These are phyloP conservation scores for Gallinago media DNA, from an alignment of 2,113 vertebrate genomes.

Conservation along the genomic window DNA sequence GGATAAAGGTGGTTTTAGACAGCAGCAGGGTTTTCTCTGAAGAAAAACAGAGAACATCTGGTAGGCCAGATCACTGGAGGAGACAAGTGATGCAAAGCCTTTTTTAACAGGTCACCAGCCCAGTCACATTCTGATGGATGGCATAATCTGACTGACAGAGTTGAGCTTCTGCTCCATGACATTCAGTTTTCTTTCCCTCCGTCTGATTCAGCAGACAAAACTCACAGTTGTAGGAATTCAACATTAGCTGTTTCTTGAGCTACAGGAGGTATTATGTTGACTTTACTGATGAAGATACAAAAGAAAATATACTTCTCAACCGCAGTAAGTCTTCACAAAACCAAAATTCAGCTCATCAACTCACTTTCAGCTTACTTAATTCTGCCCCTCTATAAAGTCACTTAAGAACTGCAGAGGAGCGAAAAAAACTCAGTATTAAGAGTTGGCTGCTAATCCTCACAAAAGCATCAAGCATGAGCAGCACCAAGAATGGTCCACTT, in stretches of 20 bases:
- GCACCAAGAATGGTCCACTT: not conserved
- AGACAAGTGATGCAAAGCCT: not conserved
- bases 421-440: not conserved
- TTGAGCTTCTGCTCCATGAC: not conserved
- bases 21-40: not conserved
- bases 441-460: not conserved
- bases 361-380: not conserved
- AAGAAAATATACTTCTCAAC: not conserved
- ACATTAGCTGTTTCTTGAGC: not conserved
- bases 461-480: not conserved
- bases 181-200: not conserved
- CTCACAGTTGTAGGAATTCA: not conserved
- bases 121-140: not conserved
- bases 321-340: not conserved
- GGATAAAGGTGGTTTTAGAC: not conserved
- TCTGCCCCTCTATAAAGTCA: not conserved
- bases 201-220: not conserved
- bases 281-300: not conserved
- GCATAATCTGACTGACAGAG: fast-evolving
- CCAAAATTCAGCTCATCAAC: not conserved
- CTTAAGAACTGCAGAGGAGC: not conserved
- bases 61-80: not conserved
- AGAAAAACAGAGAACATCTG: not conserved
- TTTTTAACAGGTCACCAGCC: not conserved
- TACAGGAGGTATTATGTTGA: not conserved